phyloP scores from a whole-genome alignment of 2,113 vertebrate genomes.

The Phyllopteryx taeniolatus region DNA sequence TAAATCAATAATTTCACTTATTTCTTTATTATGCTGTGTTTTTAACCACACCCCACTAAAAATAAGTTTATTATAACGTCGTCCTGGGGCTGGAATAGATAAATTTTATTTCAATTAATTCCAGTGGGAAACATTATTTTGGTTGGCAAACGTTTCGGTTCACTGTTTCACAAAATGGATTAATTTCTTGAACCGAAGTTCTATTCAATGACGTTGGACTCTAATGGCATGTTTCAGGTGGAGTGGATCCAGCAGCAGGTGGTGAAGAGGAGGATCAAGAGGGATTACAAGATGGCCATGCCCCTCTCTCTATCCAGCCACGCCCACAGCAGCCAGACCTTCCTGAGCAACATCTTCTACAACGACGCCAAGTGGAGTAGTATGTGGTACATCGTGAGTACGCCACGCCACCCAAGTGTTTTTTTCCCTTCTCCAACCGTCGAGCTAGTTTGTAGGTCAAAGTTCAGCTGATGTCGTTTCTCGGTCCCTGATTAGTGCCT shows the following conservation, averaged over 20 bases:
- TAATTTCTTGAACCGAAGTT: neutral
- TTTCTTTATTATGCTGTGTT: too few species aligned
- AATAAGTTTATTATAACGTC: neutral
- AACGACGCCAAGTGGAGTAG: conserved; percentile 98
- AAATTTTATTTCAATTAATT: neutral
- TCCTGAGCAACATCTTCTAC: conserved; percentile 87
- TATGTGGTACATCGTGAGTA: conserved; percentile 99
- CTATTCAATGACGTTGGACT: neutral
- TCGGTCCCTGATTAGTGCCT: conserved; percentile 40
- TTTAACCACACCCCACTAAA: too few species aligned
- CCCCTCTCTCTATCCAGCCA: conserved; percentile 73
- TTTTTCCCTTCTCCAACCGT: conserved; percentile 10
- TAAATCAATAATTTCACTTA: too few species aligned
- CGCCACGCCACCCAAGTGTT: neutral
- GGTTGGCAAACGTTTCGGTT: neutral
- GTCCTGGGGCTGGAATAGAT: neutral
- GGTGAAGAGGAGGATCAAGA: conserved; percentile 92
- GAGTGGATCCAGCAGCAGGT: conserved; percentile 98
- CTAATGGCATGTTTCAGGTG: conserved; percentile 79
- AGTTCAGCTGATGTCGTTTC: conserved; percentile 27
- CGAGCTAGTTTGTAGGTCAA: conserved; percentile 45
- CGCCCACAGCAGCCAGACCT: conserved; percentile 65
- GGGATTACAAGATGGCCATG: conserved; percentile 86
- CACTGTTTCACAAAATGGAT: neutral
- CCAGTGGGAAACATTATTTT: neutral